phyloP scores from a whole-genome alignment of 2,888 invertebrate species.

The Carcina quercana region DNA sequence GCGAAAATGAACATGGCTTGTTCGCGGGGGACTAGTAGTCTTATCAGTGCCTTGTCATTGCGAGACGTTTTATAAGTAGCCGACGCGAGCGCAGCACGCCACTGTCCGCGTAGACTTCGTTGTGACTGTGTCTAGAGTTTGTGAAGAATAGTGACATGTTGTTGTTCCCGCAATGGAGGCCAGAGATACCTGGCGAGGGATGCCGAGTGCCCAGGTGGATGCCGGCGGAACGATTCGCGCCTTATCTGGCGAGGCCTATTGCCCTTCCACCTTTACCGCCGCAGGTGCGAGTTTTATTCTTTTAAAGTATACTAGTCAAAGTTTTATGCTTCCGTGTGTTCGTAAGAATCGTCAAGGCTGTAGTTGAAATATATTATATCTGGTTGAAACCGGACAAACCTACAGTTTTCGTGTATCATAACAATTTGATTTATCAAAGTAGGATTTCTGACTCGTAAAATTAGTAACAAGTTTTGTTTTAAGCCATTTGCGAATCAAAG shows the following conservation, averaged over 20 bases:
- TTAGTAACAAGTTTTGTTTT: too few species aligned
- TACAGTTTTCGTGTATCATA: too few species aligned
- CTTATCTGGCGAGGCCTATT: slow-evolving; percentile 52
- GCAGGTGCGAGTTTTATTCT: slow-evolving; percentile 40
- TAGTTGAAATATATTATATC: too few species aligned
- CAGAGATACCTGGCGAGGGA: slow-evolving; percentile 43
- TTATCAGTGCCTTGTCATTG: slow-evolving; percentile 61
- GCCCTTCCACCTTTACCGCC: slow-evolving; percentile 43
- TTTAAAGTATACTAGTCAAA: too few species aligned
- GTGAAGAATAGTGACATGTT: slow-evolving; percentile 42
- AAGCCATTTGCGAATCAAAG: too few species aligned
- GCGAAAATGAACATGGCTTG: slow-evolving; percentile 21
- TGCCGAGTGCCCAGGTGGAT: slow-evolving; percentile 47
- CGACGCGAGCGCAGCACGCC: slow-evolving; percentile 43
- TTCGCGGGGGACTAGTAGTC: slow-evolving; percentile 63
- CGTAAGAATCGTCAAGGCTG: too few species aligned
- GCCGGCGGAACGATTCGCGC: slow-evolving; percentile 60
- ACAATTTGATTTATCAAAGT: too few species aligned
- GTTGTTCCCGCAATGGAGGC: slow-evolving; percentile 63
- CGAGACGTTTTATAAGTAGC: slow-evolving; percentile 67
- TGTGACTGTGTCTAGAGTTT: slow-evolving; percentile 34
- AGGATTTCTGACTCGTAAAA: too few species aligned
- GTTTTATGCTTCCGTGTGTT: too few species aligned
- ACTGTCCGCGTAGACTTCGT: slow-evolving; percentile 51
- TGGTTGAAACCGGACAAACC: too few species aligned